Percentiles rank a stretch among this genome's conserved stretches.
phyloP scores from a whole-genome alignment of 2,888 invertebrate genomes.

The Fabriciana adippe region DNA sequence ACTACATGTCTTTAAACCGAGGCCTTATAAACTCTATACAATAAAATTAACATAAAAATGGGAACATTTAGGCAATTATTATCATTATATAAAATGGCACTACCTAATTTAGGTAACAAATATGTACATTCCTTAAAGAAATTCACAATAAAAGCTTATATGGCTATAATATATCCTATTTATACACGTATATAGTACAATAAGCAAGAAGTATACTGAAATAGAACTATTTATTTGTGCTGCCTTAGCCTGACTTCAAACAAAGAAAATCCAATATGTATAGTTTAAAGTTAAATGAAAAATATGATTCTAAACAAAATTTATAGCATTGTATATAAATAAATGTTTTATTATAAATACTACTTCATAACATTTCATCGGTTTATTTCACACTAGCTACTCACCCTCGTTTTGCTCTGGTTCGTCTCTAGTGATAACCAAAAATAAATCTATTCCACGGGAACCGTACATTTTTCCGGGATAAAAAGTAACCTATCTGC shows the following conservation, averaged over 20 bases:
- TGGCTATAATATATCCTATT: constrained; percentile 37
- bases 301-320: not conserved
- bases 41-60: constrained; percentile 72
- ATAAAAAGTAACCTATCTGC: too few relatives aligned
- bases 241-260: too few relatives aligned
- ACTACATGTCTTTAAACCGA: constrained; percentile 51
- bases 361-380: too few relatives aligned
- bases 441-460: too few relatives aligned
- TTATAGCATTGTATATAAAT: too few relatives aligned
- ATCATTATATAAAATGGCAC: constrained; percentile 45
- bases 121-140: constrained; percentile 52
- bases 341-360: too few relatives aligned
- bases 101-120: constrained; percentile 48
- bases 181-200: constrained; percentile 48
- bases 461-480: too few relatives aligned
- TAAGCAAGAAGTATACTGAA: constrained; percentile 19
- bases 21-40: constrained; percentile 70
- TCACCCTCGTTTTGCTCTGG: too few relatives aligned
- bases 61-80: constrained; percentile 60
- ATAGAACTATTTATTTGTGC: constrained; percentile 12
- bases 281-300: not conserved
- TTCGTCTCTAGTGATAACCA: too few relatives aligned
- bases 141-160: constrained; percentile 63
- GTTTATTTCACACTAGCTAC: too few relatives aligned
- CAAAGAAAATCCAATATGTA: too few relatives aligned